Evolutionary conservation across 1,140 invertebrate species (phyloP), one percentile per base, ranked within the genome.

Genomic region (Drosophila rufa): DNA sequence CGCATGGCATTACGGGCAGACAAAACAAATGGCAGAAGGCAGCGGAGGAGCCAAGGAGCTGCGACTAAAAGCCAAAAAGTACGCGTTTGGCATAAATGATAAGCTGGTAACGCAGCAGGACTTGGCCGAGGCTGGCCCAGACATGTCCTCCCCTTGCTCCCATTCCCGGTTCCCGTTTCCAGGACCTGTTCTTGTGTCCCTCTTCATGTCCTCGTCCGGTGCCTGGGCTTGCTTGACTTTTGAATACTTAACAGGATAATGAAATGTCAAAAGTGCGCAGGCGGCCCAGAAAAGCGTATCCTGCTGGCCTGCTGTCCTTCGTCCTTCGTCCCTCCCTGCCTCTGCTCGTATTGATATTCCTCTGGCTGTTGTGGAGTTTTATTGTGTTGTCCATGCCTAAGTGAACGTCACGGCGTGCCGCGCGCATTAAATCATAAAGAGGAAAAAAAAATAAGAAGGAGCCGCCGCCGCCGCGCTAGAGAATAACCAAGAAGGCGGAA

Each of bases 171-270:
- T 22, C 33, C 47, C 45, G 7, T 19, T 30, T 36, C 38, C 38
- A 25, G 17, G 43, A 57, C 42, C 17, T 19, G 17, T 38, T 55
- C 7, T 36, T 8, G 33, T 30, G 48, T 38, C 46, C 45, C 30
- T 30, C 30, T 22, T 46, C 73, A 66, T 59, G 56, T 58, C 59
- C 80, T 27, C 19, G 47, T 66, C 40, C 47, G 65, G 45, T 74
- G 47, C 43, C 56, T 67, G 53, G 75, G 83, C 75, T 78, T 89
- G 84, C 73, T 84, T 89, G 85, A 89, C 85, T 89, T 89, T 89
- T 89, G 85, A 89, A 89, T 89, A 89, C 85, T 89, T 89, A 89
- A 89, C 85, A 90, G 85, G 85, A 89, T 90, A 89, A 89, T 89
- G 85, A 89, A 89, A 89, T 85, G 85, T 90, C 85, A 89, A 89